phyloP scores from a whole-genome alignment of 2,888 invertebrate genomes.

The Tipula lateralis region DNA sequence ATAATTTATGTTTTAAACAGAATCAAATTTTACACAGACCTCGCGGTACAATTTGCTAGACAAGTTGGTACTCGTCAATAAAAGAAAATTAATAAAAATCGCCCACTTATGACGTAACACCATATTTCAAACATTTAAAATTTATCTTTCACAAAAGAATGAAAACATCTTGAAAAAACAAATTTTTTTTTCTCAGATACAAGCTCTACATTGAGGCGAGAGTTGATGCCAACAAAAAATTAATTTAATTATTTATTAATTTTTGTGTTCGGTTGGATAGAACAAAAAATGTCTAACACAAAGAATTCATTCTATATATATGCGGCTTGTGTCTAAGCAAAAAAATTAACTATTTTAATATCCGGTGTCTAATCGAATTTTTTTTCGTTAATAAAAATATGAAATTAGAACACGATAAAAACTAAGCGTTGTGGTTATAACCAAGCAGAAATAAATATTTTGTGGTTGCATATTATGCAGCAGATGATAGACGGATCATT shows the following conservation, averaged over 20 bases:
- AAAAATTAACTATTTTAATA: neutral
- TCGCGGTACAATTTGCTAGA: neutral
- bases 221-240: neutral
- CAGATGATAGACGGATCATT: neutral
- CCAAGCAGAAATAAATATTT: neutral
- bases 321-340: neutral
- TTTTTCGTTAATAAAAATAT: too few species aligned
- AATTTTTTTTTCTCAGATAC: neutral
- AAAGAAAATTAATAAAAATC: neutral
- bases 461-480: neutral
- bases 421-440: neutral
- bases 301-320: neutral
- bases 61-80: neutral
- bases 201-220: neutral
- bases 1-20: neutral
- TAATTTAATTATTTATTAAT: neutral
- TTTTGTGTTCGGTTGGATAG: neutral
- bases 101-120: neutral
- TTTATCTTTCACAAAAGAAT: neutral
- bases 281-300: neutral
- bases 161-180: constrained; percentile 14
- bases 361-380: neutral
- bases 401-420: neutral
- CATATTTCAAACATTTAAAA: neutral
- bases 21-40: neutral